A percentile compares a stretch with the other conserved stretches of the same genome.
Conservation (phyloP, 2,113 vertebrate species). For the Phoenicopterus ruber region DNA sequence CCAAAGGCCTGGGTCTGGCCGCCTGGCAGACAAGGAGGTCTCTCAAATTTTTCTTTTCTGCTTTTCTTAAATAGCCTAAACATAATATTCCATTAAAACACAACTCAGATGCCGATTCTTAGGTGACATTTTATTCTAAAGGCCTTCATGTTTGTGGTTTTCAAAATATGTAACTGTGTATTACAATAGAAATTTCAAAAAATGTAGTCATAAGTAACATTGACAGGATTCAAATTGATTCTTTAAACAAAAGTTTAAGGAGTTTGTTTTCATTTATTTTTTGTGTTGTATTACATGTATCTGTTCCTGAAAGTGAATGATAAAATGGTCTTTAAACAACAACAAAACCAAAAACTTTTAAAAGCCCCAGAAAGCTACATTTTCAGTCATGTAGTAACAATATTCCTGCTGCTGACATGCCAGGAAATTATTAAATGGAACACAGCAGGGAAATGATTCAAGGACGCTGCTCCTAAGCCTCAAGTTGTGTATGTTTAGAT, state of each 20-base stretch:
- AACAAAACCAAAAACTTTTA: background rate
- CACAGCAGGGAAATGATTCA: background rate
- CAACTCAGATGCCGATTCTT: background rate
- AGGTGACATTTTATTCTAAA: background rate
- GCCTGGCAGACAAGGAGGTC: background rate
- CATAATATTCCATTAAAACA: background rate
- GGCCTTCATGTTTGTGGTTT: background rate
- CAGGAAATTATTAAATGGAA: background rate
- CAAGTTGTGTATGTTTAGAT: rapidly evolving
- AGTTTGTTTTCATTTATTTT: background rate
- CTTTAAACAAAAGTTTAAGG: background rate
- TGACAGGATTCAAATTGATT: background rate
- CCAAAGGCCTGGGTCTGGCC: background rate
- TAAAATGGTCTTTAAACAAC: background rate
- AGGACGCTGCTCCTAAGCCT: background rate
- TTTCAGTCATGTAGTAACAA: background rate
- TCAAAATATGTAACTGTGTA: background rate
- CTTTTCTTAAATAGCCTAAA: background rate
- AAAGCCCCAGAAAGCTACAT: background rate
- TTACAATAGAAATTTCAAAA: background rate
- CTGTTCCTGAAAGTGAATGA: background rate
- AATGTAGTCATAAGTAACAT: background rate
- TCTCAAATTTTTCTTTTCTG: background rate
- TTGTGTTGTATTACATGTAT: background rate
- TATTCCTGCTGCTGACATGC: background rate